phyloP scores from a whole-genome alignment of 35 echinoderm and acorn worm genomes.

The Lytechinus variegatus region DNA sequence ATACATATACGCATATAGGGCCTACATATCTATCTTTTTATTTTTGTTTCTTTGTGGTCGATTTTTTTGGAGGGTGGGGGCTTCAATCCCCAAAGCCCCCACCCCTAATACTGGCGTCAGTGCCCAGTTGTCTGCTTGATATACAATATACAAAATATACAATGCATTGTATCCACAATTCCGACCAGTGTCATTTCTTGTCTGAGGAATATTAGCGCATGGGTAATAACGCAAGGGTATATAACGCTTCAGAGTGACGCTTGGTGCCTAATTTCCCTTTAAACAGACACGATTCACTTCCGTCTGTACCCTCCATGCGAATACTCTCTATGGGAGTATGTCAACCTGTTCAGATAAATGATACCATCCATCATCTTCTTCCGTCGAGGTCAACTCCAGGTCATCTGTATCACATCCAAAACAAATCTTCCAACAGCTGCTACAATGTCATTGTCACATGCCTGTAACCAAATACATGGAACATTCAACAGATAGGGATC shows the following conservation, averaged over 20 bases:
- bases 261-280: neutral
- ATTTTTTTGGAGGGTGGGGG: too few relatives aligned
- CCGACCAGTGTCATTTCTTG: too few relatives aligned
- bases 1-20: too few relatives aligned
- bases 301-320: neutral
- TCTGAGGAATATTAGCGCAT: too few relatives aligned
- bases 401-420: neutral
- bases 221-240: too few relatives aligned
- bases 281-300: neutral
- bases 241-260: neutral
- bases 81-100: too few relatives aligned
- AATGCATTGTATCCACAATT: too few relatives aligned
- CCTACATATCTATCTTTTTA: too few relatives aligned
- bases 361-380: neutral
- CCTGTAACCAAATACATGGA: neutral
- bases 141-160: too few relatives aligned
- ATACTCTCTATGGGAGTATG: neutral
- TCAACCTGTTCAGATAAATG: conserved; percentile 17
- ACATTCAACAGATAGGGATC: neutral
- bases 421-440: neutral
- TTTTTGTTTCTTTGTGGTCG: too few relatives aligned
- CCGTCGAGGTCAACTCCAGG: neutral
- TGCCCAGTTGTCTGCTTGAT: too few relatives aligned
- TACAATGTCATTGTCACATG: conserved; percentile 11
- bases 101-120: too few relatives aligned